phyloP scores from a whole-genome alignment of 2,797 vertebrate genomes.

The Sebastes paucispinis region DNA sequence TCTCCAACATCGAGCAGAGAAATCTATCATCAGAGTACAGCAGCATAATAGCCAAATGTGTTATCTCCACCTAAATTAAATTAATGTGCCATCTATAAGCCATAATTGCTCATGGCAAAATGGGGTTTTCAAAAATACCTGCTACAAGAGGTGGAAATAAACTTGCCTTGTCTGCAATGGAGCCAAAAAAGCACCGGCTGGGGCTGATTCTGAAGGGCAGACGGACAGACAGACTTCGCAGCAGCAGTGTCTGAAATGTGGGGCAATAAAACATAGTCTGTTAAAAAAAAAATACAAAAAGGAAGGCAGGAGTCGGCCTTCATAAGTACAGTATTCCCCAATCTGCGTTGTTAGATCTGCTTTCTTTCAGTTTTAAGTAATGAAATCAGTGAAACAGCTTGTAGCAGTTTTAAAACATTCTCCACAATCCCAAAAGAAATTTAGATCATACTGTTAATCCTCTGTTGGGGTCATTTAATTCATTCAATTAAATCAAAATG shows the following conservation, averaged over 20 bases:
- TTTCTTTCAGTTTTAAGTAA: background rate
- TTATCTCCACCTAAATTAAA: constrained; percentile 4
- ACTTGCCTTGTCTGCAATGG: background rate
- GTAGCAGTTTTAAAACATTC: background rate
- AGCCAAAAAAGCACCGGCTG: background rate
- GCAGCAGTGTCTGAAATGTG: background rate
- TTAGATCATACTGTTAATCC: background rate
- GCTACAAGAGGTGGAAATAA: background rate
- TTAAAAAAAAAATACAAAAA: background rate
- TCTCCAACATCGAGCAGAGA: constrained; percentile 13
- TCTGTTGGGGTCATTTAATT: background rate
- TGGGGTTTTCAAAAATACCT: background rate
- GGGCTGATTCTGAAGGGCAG: background rate
- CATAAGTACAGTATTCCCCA: background rate
- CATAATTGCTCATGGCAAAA: constrained; percentile 1
- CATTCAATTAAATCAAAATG: too few species aligned
- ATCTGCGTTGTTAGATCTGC: background rate
- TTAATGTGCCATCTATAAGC: constrained; percentile 15
- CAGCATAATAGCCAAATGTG: constrained; percentile 10
- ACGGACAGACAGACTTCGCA: background rate
- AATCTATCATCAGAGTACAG: constrained; percentile 16
- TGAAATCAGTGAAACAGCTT: background rate
- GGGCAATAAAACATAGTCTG: background rate
- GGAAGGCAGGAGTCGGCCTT: background rate
- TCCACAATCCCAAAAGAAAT: background rate